Evolutionary conservation across 1,140 invertebrate species (phyloP).

Genomic region (Bilobella aurantiaca): DNA sequence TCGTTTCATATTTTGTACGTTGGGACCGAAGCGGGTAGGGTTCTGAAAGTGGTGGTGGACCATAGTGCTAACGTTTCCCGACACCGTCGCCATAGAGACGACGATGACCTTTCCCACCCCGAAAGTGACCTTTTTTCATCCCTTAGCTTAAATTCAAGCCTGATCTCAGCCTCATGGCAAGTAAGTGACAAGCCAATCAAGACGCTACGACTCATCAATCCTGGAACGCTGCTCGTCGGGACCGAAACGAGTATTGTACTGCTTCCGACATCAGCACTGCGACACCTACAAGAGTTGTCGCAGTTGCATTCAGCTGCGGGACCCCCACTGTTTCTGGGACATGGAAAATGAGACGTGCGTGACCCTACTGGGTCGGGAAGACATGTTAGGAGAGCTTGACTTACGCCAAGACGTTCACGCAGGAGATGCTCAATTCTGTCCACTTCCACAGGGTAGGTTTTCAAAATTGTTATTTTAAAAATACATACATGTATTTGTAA

Average conservation of each 20-base stretch:
- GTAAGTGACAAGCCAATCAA: constrained; percentile 24
- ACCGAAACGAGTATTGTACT: constrained; percentile 75
- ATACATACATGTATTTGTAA: background rate
- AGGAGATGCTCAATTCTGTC: constrained; percentile 67
- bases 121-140: background rate
- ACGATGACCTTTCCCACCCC: constrained; percentile 36
- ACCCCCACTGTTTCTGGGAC: constrained; percentile 96
- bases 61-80: constrained; percentile 46
- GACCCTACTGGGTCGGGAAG: constrained; percentile 45
- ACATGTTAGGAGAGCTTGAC: constrained; percentile 39
- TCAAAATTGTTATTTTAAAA: background rate
- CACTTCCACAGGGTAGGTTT: constrained; percentile 53
- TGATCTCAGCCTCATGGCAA: constrained; percentile 33
- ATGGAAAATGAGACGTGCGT: constrained; percentile 60
- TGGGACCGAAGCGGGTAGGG: constrained; percentile 86
- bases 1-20: constrained; percentile 87
- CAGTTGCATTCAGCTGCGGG: constrained; percentile 80
- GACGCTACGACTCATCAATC: constrained; percentile 42
- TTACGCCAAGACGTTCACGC: constrained; percentile 64
- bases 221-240: constrained; percentile 74
- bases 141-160: constrained; percentile 50
- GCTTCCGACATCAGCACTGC: constrained; percentile 56
- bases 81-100: constrained; percentile 58
- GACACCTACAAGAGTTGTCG: constrained; percentile 51
- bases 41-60: constrained; percentile 84